Conservation (phyloP, 2,797 vertebrate species). For the Paedocypris micromegethes region DNA sequence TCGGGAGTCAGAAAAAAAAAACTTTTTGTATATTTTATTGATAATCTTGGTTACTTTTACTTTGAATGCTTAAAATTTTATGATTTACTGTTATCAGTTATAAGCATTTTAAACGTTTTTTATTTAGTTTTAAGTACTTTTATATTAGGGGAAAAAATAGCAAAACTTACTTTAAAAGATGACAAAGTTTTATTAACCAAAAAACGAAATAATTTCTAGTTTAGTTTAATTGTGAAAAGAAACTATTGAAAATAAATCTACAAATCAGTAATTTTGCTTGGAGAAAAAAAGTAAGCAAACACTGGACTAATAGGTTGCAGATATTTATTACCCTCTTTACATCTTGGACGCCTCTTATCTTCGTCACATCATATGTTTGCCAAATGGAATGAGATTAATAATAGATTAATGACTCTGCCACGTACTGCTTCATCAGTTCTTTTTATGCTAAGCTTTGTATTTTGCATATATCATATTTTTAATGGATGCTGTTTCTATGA, state of each 20-base stretch:
- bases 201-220: too few relatives aligned
- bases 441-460: slow-evolving; percentile 46
- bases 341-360: not conserved
- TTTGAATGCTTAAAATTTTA: too few relatives aligned
- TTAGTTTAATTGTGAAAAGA: not conserved
- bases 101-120: too few relatives aligned
- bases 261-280: not conserved
- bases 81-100: too few relatives aligned
- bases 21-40: too few relatives aligned
- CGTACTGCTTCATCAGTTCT: slow-evolving; percentile 39
- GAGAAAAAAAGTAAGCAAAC: slow-evolving; percentile 21
- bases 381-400: slow-evolving; percentile 62
- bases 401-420: slow-evolving; percentile 60
- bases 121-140: too few relatives aligned
- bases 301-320: slow-evolving; percentile 18
- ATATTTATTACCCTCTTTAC: slow-evolving; percentile 34
- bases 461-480: not conserved
- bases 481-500: not conserved
- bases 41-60: too few relatives aligned
- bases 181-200: too few relatives aligned
- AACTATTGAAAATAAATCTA: not conserved
- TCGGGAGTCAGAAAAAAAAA: too few relatives aligned
- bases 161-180: too few relatives aligned
- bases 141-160: too few relatives aligned
- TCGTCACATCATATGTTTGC: slow-evolving; percentile 43